Evolutionary conservation across 2,113 vertebrate genomes (phyloP).

Genomic region (rat (Rattus norvegicus)): GRCr8 NC_086023.1:42371001-42371500

Average conservation of each 20-base stretch:
- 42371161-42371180: background rate
- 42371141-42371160: background rate
- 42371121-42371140: background rate
- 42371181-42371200: background rate
- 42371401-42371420: background rate
- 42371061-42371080: background rate
- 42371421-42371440: background rate
- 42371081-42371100: background rate
- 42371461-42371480: background rate
- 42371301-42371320: background rate
- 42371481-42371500: background rate
- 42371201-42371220: background rate
- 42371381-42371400: background rate
- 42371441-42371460: background rate
- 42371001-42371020: background rate
- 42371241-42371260: background rate
- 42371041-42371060: background rate
- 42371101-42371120: conserved; percentile 7
- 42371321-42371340: background rate
- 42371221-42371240: background rate
- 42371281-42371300: background rate
- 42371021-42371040: background rate
- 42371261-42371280: background rate
- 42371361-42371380: background rate
- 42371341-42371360: background rate